Evolutionary conservation across 2,113 vertebrate species (phyloP), one percentile per base, ranked within the genome.

Genomic region (Laticauda colubrina): DNA sequence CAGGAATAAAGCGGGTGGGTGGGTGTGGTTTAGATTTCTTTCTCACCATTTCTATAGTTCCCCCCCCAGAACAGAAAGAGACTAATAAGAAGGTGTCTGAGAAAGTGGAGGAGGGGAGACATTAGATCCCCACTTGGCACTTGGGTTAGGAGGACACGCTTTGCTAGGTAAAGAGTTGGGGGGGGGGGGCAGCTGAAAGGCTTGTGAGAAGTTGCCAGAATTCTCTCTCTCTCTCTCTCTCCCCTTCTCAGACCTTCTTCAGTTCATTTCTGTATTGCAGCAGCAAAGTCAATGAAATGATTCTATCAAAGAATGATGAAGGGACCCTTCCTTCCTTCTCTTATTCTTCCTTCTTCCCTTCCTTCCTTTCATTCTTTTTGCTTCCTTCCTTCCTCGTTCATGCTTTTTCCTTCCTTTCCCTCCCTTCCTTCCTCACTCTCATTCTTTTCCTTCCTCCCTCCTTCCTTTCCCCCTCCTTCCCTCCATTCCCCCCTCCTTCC

Each of bases 1-100:
- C 23, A 88, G 15, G 15, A 15, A 59, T 23, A 59, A 59, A 59
- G 20, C 1, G 4, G 54, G 12, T 5, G n/a, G 64, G 51, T 45
- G 39, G 97, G 97, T 96, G 43, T 1, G 48, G 48, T 45, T 45
- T 45, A 96, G 97, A 97, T 97, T 98, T 97, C 97, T 97, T 97
- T 97, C 97, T 97, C 97, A 97, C 98, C 97, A 97, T 98, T 97
- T 98, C 97, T 97, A 97, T 97, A 97, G 97, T 97, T 96, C 94
- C 94, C 61, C 61, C 26, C 61, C 8, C 8, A 61, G 96, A 96
- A 39, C 97, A 97, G 96, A 89, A 98, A 98, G 97, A 97, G 95
- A 96, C 97, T 97, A 98, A 97, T 97, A 97, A 98, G 97, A 94
- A 97, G 96, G 5, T 23, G 14, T 96, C 95, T 98, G 97, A 98